phyloP scores from a whole-genome alignment of 2,888 invertebrate genomes.

The Stramonita haemastoma region DNA sequence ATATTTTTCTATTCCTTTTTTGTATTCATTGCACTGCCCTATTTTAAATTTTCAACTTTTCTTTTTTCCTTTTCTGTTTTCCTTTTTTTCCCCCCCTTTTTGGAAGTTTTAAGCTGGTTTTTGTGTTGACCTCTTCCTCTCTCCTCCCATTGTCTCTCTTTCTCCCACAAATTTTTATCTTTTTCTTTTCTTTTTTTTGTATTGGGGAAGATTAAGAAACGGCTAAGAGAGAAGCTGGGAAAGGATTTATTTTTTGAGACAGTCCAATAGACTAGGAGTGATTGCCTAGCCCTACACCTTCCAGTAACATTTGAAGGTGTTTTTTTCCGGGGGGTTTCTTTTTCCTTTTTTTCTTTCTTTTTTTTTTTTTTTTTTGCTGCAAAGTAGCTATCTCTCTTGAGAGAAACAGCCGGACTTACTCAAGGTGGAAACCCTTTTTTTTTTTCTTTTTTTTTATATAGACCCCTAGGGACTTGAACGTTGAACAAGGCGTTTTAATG shows the following conservation, averaged over 20 bases:
- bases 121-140: background rate
- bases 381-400: background rate
- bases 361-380: background rate
- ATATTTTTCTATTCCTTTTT: background rate
- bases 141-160: background rate
- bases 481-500: slow-evolving; percentile 1
- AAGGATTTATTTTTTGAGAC: too few relatives aligned
- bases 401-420: background rate
- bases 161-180: background rate
- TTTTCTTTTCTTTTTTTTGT: background rate
- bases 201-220: background rate
- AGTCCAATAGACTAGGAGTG: too few relatives aligned
- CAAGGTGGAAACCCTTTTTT: background rate
- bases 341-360: too few relatives aligned
- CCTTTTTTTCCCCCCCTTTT: background rate
- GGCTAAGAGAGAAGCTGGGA: background rate
- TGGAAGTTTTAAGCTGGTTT: background rate
- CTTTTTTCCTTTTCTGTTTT: background rate
- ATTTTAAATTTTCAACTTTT: too few relatives aligned
- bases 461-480: background rate
- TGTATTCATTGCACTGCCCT: too few relatives aligned
- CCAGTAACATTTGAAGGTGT: too few relatives aligned
- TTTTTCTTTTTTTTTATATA: too few relatives aligned
- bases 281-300: too few relatives aligned
- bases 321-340: too few relatives aligned